phyloP scores from a whole-genome alignment of 2,797 vertebrate genomes.

The Tarsius wallacei region DNA sequence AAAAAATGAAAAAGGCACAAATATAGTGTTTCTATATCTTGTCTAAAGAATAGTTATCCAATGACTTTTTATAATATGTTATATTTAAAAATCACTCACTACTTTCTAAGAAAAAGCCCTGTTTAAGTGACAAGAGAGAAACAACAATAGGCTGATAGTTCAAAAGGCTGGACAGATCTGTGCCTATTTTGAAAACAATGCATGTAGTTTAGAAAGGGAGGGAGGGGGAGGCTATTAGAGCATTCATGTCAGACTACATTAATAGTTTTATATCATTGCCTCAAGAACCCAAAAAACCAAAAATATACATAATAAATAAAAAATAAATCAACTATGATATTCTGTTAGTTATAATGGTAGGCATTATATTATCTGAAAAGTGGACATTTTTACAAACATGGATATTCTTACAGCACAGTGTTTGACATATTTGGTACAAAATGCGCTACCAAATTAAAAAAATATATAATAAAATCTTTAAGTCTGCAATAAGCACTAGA shows the following conservation, averaged over 20 bases:
- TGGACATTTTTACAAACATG: conserved; percentile 83
- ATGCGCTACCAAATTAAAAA: conserved; percentile 86
- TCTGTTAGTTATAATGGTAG: conserved; percentile 83
- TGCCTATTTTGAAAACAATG: conserved; percentile 85
- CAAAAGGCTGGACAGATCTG: conserved; percentile 67
- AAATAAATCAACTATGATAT: conserved; percentile 86
- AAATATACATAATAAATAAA: conserved; percentile 90
- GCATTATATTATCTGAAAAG: conserved; percentile 84
- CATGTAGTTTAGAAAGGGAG: conserved; percentile 77
- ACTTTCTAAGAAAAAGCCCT: conserved; percentile 77
- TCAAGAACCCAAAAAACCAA: conserved; percentile 88
- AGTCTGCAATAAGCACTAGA: conserved; percentile 82
- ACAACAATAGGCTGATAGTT: conserved; percentile 71
- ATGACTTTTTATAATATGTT: conserved; percentile 72
- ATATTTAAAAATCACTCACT: conserved; percentile 81
- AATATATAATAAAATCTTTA: conserved; percentile 83
- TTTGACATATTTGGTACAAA: conserved; percentile 91
- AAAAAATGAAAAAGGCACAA: conserved; percentile 83
- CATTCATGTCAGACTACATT: conserved; percentile 87
- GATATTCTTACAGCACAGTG: conserved; percentile 90
- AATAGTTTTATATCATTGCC: conserved; percentile 87
- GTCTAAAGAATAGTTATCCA: conserved; percentile 76
- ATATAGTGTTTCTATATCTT: conserved; percentile 80
- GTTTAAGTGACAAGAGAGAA: conserved; percentile 69
- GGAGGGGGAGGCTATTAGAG: conserved; percentile 78